These are phyloP conservation scores for Aleadryas rufinucha DNA, from an alignment of 2,113 vertebrate species.

Conservation along the genomic window DNA sequence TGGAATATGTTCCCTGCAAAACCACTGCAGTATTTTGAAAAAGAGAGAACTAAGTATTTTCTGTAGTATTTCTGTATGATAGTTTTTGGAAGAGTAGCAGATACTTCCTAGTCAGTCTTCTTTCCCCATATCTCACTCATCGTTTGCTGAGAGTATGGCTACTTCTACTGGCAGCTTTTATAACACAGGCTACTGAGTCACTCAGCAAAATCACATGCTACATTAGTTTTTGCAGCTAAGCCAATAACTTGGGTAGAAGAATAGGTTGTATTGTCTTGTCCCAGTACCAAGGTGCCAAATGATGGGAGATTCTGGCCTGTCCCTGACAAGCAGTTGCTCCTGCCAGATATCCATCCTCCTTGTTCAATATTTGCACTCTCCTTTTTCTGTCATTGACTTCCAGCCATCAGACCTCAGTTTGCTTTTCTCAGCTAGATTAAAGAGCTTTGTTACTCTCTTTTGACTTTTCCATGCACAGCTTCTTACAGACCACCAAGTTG, in stretches of 20 bases:
- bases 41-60: not conserved
- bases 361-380: not conserved
- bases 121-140: not conserved
- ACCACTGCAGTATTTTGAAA: not conserved
- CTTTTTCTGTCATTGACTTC: not conserved
- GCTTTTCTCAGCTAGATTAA: slow-evolving; percentile 41
- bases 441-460: not conserved
- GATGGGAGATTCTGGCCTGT: not conserved
- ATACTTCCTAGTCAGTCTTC: not conserved
- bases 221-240: not conserved
- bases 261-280: not conserved
- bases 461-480: not conserved
- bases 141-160: not conserved
- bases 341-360: not conserved
- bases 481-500: slow-evolving; percentile 31
- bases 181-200: not conserved
- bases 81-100: not conserved
- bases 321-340: not conserved
- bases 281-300: not conserved
- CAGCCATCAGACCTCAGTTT: not conserved
- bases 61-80: not conserved
- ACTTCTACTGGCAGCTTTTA: not conserved
- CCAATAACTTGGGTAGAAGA: not conserved
- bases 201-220: not conserved
- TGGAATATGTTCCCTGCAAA: not conserved